Evolutionary conservation across 2,113 vertebrate genomes (phyloP).

Genomic region (Pionites leucogaster): DNA sequence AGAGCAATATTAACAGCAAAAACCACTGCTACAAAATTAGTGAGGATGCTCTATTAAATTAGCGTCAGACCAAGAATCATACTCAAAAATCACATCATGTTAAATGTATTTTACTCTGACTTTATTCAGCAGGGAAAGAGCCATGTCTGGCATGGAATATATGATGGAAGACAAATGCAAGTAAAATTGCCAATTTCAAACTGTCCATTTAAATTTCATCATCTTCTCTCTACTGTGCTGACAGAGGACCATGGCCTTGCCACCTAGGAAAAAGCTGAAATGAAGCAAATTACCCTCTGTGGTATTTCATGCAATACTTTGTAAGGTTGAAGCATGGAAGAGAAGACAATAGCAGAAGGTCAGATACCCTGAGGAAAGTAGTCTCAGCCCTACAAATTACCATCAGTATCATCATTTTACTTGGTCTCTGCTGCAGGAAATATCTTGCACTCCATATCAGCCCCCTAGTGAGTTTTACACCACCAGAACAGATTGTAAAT

Average conservation of each 20-base stretch:
- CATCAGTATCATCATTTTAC: background rate
- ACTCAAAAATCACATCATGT: background rate
- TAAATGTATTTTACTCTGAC: background rate
- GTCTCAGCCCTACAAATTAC: background rate
- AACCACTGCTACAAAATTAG: background rate
- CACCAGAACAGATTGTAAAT: conserved; percentile 40
- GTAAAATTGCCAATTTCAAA: background rate
- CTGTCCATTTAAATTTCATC: background rate
- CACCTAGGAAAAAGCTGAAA: background rate
- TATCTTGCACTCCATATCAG: fast-evolving
- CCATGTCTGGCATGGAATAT: background rate
- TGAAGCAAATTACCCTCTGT: background rate
- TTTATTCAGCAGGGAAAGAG: background rate
- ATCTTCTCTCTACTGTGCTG: background rate
- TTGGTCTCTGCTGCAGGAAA: background rate
- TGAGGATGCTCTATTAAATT: background rate
- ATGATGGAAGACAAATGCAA: background rate
- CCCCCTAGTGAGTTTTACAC: background rate
- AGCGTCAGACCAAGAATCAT: background rate
- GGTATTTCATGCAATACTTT: background rate
- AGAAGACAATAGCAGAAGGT: background rate
- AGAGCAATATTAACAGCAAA: background rate
- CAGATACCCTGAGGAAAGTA: background rate
- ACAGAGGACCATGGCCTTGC: background rate
- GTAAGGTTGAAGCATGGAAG: background rate